phyloP scores from a whole-genome alignment of 2,113 vertebrate species.

The Xenopus laevis region DNA sequence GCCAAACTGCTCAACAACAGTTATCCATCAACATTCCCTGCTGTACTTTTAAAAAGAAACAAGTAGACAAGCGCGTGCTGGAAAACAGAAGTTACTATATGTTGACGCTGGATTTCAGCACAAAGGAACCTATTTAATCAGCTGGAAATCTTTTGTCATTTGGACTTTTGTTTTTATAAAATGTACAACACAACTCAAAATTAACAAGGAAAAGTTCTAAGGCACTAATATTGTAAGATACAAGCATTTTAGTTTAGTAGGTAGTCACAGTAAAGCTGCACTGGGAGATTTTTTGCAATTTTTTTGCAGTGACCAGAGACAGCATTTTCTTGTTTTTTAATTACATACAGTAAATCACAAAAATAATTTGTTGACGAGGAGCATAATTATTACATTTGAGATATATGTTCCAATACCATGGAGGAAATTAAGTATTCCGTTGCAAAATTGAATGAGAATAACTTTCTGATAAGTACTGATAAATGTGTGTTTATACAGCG shows the following conservation, averaged over 20 bases:
- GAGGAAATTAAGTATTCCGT: too few relatives aligned
- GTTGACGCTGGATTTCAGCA: neutral
- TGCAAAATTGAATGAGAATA: too few relatives aligned
- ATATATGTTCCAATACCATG: too few relatives aligned
- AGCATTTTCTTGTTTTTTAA: too few relatives aligned
- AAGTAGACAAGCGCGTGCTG: constrained; percentile 1
- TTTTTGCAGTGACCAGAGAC: too few relatives aligned
- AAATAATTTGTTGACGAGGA: too few relatives aligned
- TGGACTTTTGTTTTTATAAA: neutral
- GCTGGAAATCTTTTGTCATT: neutral
- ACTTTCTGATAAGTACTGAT: too few relatives aligned
- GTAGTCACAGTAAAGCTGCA: neutral
- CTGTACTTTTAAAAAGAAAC: constrained; percentile 20
- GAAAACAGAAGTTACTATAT: neutral
- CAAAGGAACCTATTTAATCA: neutral
- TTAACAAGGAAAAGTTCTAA: neutral
- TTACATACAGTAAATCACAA: too few relatives aligned
- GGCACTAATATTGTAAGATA: neutral
- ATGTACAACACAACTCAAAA: neutral
- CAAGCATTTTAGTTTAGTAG: neutral
- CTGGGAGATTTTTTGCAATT: too few relatives aligned
- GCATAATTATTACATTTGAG: too few relatives aligned
- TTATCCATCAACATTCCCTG: constrained; percentile 34
- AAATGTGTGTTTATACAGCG: too few relatives aligned
- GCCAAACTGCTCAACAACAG: constrained; percentile 31